These are phyloP conservation scores for Delphinus delphis DNA, from an alignment of 2,113 vertebrate species.

Conservation along the genomic window DNA sequence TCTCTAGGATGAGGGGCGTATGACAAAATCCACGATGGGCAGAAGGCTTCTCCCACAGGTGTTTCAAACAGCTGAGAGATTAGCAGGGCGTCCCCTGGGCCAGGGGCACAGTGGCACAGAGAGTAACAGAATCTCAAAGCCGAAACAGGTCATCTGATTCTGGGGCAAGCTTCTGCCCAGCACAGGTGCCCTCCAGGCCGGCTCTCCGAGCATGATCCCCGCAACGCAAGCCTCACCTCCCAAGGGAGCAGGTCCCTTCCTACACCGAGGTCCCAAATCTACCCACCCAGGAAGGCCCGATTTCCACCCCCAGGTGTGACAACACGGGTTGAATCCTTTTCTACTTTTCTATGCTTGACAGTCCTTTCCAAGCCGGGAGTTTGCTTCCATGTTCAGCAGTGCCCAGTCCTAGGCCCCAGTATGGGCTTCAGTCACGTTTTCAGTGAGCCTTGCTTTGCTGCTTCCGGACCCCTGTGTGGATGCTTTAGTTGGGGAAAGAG, in stretches of 20 bases:
- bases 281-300: not conserved
- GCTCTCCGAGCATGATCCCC: not conserved
- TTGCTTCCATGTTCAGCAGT: fast-evolving
- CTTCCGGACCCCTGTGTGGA: too few species aligned
- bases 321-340: not conserved
- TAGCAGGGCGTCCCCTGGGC: not conserved
- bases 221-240: not conserved
- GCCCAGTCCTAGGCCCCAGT: not conserved
- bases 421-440: not conserved
- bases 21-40: fast-evolving
- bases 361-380: not conserved
- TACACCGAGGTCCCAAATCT: not conserved
- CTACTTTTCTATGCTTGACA: too few species aligned
- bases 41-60: not conserved
- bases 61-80: not conserved
- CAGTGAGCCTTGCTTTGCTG: fast-evolving
- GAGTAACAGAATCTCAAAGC: not conserved
- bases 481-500: not conserved
- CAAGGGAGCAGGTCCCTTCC: not conserved
- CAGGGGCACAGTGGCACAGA: not conserved
- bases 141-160: not conserved
- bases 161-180: not conserved
- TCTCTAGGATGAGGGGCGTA: not conserved
- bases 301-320: not conserved
- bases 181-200: not conserved